Percentiles rank a stretch among this genome's conserved stretches.
Evolutionary conservation across 2,113 vertebrate species (phyloP).

Genomic region (Amia ocellicauda): DNA sequence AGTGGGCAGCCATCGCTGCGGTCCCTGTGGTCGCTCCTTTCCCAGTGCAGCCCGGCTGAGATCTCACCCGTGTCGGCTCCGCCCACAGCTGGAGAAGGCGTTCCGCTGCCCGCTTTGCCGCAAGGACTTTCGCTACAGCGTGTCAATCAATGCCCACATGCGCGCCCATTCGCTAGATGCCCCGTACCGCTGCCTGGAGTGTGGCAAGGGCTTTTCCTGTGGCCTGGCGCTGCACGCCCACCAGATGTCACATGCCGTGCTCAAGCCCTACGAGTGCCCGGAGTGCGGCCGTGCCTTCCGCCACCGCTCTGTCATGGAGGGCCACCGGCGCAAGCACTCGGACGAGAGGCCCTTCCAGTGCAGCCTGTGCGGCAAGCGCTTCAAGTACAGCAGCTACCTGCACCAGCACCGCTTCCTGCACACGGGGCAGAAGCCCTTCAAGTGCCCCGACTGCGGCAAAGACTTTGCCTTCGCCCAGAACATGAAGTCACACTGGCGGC

Average conservation of each 20-base stretch:
- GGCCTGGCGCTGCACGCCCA: conserved; percentile 65
- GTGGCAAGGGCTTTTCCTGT: conserved; percentile 73
- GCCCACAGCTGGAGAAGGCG: conserved; percentile 46
- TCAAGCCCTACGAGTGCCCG: conserved; percentile 74
- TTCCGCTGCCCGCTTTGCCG: conserved; percentile 63
- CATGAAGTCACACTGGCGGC: conserved; percentile 67
- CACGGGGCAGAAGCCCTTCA: conserved; percentile 70
- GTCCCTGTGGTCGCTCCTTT: conserved; percentile 52
- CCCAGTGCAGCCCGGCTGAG: conserved; percentile 44
- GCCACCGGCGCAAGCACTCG: conserved; percentile 75
- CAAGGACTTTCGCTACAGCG: conserved; percentile 59
- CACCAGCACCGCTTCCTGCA: conserved; percentile 79
- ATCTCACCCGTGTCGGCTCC: conserved; percentile 48
- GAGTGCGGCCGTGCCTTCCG: conserved; percentile 82
- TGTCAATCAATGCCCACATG: conserved; percentile 66
- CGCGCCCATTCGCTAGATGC: conserved; percentile 57
- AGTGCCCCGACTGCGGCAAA: conserved; percentile 58
- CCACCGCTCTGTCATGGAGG: conserved; percentile 79
- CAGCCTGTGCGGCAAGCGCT: conserved; percentile 68
- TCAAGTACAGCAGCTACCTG: conserved; percentile 77
- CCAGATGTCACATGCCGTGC: conserved; percentile 71
- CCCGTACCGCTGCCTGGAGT: conserved; percentile 73
- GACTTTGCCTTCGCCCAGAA: conserved; percentile 68
- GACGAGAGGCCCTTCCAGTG: conserved; percentile 62
- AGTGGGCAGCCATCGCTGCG: conserved; percentile 44